Conservation (phyloP, 2,113 vertebrate species). For the Butastur rufipennis region DNA sequence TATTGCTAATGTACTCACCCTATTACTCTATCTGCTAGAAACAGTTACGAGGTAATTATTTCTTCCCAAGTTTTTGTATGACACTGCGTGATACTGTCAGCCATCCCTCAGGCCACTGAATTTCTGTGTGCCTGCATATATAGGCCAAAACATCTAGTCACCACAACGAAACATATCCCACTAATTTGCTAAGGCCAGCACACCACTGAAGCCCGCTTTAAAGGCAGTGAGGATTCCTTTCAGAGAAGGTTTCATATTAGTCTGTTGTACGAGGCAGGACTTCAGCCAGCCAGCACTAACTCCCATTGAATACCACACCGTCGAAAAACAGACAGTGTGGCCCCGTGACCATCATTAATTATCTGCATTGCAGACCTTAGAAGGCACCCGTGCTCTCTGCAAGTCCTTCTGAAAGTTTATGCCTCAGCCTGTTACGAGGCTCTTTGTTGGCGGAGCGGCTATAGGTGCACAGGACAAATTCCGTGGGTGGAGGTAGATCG, state of each 20-base stretch:
- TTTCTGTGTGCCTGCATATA: too few species aligned
- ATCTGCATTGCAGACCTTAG: background rate
- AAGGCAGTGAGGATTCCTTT: rapidly evolving
- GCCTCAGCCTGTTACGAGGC: rapidly evolving
- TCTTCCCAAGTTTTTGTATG: background rate
- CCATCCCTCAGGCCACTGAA: background rate
- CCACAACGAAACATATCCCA: rapidly evolving
- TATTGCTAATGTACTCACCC: background rate
- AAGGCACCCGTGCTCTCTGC: background rate
- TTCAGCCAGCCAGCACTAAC: background rate
- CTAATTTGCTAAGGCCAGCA: background rate
- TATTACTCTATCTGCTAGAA: background rate
- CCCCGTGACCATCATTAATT: rapidly evolving
- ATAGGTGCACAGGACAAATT: rapidly evolving
- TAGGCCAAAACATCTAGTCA: background rate
- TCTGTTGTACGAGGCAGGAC: background rate
- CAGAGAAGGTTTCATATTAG: background rate
- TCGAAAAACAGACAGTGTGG: rapidly evolving
- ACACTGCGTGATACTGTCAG: background rate
- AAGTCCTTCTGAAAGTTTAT: rapidly evolving
- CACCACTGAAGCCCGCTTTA: rapidly evolving
- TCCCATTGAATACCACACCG: background rate
- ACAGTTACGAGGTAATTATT: background rate
- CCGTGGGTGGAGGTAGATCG: background rate
- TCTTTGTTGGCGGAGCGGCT: background rate